phyloP scores from a whole-genome alignment of 2,797 vertebrate genomes.

The Sarcophilus harrisii region DNA sequence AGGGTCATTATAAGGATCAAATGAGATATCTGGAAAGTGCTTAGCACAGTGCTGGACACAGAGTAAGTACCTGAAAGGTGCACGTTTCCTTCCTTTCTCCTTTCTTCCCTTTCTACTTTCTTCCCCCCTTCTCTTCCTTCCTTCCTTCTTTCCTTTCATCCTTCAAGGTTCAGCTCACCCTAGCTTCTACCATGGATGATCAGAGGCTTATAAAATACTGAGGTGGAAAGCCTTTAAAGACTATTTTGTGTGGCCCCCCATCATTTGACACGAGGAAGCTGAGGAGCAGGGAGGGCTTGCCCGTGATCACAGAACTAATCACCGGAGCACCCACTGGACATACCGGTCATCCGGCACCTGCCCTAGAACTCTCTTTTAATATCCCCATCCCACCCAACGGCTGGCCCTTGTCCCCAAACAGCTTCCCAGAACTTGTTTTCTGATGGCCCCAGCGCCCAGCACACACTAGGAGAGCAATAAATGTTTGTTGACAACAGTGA shows the following conservation, averaged over 20 bases:
- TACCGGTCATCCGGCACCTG: background rate
- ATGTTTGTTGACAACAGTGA: background rate
- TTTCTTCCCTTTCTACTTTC: too few relatives aligned
- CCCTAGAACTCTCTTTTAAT: background rate
- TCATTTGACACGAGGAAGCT: background rate
- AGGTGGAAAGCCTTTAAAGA: background rate
- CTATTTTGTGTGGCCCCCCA: background rate
- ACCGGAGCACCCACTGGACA: background rate
- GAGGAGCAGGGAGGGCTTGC: background rate
- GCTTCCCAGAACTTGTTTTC: background rate
- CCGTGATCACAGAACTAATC: background rate
- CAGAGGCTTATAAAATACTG: background rate
- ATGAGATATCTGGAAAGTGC: background rate
- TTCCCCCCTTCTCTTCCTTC: background rate
- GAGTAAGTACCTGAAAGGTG: background rate
- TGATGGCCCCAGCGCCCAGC: background rate
- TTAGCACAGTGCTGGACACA: background rate
- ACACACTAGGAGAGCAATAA: background rate
- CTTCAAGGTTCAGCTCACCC: background rate
- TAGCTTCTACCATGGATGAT: background rate
- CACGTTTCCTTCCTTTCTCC: background rate
- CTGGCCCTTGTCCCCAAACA: background rate
- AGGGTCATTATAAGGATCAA: background rate
- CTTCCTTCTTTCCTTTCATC: background rate
- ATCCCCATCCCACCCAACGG: background rate